These are phyloP conservation scores for Zaprionus camerounensis DNA, from an alignment of 1,140 invertebrate species.

Conservation along the genomic window DNA sequence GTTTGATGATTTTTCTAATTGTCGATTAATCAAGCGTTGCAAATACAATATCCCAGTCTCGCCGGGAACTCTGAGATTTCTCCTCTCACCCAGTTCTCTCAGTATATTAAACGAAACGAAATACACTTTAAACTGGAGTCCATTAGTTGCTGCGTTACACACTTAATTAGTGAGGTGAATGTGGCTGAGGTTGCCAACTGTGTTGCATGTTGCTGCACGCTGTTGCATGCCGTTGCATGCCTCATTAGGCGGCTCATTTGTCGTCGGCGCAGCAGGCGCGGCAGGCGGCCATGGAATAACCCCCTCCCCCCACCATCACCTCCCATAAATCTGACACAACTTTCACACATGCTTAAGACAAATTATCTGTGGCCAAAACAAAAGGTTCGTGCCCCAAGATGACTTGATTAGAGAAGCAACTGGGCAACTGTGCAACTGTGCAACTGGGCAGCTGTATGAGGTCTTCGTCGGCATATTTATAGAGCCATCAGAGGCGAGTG, in stretches of 20 bases:
- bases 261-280: slow-evolving; percentile 48
- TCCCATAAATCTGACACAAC: slow-evolving; percentile 75
- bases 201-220: slow-evolving; percentile 12
- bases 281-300: background rate
- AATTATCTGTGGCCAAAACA: slow-evolving; percentile 74
- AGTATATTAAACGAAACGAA: slow-evolving; percentile 33
- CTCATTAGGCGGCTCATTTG: slow-evolving; percentile 75
- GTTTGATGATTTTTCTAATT: slow-evolving; percentile 18
- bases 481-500: slow-evolving; percentile 36
- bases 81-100: slow-evolving; percentile 21
- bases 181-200: slow-evolving; percentile 19
- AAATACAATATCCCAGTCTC: background rate
- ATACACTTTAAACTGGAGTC: slow-evolving; percentile 1
- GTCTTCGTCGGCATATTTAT: slow-evolving; percentile 44
- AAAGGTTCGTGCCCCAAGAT: slow-evolving; percentile 58
- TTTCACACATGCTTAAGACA: slow-evolving; percentile 82
- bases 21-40: slow-evolving; percentile 29
- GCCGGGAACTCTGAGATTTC: background rate
- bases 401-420: slow-evolving; percentile 77
- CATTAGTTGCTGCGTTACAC: slow-evolving; percentile 19
- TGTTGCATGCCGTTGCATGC: slow-evolving; percentile 36
- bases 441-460: slow-evolving; percentile 33
- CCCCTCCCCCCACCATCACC: background rate
- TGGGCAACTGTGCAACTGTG: slow-evolving; percentile 23
- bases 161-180: slow-evolving; percentile 62